Base-by-base conservation (phyloP, 1,140 invertebrate genomes). In the Octopus bimaculoides region DNA sequence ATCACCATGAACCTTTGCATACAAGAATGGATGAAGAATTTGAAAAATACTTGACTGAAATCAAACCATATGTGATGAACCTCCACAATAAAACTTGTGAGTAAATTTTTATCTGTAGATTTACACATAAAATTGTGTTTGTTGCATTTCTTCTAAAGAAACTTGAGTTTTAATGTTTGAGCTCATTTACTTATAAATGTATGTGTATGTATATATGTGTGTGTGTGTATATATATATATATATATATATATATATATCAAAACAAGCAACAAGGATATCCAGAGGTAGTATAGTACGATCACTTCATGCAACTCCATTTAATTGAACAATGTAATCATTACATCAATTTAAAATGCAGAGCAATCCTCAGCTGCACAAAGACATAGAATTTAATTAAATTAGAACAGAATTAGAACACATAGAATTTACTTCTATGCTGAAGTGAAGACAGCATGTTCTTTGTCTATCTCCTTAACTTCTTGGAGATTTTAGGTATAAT, bases 1-100 rank as follows among this genome's bases (percentile, higher is more conserved):
- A 75, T 8, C 6, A 17, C 8, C 26, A 75, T 52, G 74, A 75
- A 52, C 26, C 52, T 14, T 52, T 75, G 5, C 17, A 52, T 41
- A 52, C 17, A 12, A 17, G 74, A 75, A 52, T 75, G 74, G 74
- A 75, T 75, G 74, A 75, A 7, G 74, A 75, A 8, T 75, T 75
- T 75, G 74, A 75, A 5, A 75, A 75, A 53, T 52, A 52, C 26
- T 41, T 75, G 12, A 52, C 6, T 75, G 74, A 75, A 75, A 75
- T 75, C 20, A 75, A 75, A 52, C 74, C 20, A 8, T 26, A 20
- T 52, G 74, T 52, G 8, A n/a, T 75, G 5, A 52, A 75, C 14
- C n/a, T 75, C 20, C 7, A n/a, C 14, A 52, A 52, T 52, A 75
- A 75, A 75, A 9, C 8, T 6, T 4, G 74, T 75, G 14, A 75